Base-by-base conservation (phyloP, 2,888 invertebrate species). In the Amphipoea oculea region DNA sequence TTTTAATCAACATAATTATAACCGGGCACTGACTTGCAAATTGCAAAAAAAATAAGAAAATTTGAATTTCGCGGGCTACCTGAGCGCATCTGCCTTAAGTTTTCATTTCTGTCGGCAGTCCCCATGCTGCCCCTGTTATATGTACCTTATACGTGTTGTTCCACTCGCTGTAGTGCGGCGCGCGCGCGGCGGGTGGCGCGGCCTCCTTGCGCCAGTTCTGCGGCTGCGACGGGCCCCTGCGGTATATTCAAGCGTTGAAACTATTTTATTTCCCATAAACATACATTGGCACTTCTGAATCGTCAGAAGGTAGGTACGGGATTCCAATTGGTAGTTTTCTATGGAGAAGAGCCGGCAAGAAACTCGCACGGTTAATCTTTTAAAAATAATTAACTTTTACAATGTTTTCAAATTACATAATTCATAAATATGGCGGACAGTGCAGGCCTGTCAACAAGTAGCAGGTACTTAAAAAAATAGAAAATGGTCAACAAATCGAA, bases 131-230 rank as follows among this genome's bases (percentile, higher is more conserved):
- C 5, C 20, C 23, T 0, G 29, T 17, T 12, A 12, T 6, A 29
- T 11, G 23, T 85, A 95, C 94, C 93, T 94, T 95, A 45, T 89
- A 94, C 6, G 90, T 91, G 78, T 94, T 95, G 23, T 89, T 92
- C 95, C 95, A 95, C 40, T 96, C 95, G 60, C 88, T 91, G 76
- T 88, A 86, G 1, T 89, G 93, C 3, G 91, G 93, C 2, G 91
- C 29, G 92, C 20, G 89, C 88, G 6, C 88, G 86, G 23, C 88
- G 80, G 20, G 36, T 3, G 81, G 76, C 57, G 83, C 90, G 65
- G 86, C 86, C 79, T 96, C 96, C 14, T 92, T 93, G 67, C 96
- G 94, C 96, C 97, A 96, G 82, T 95, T 96, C 68, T 93, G 91
- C 23, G 89, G 94, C 70, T 90, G 92, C 11, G 85, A 66, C 48